Conservation (phyloP, 1,140 invertebrate species). For the Linepithema humile region DNA sequence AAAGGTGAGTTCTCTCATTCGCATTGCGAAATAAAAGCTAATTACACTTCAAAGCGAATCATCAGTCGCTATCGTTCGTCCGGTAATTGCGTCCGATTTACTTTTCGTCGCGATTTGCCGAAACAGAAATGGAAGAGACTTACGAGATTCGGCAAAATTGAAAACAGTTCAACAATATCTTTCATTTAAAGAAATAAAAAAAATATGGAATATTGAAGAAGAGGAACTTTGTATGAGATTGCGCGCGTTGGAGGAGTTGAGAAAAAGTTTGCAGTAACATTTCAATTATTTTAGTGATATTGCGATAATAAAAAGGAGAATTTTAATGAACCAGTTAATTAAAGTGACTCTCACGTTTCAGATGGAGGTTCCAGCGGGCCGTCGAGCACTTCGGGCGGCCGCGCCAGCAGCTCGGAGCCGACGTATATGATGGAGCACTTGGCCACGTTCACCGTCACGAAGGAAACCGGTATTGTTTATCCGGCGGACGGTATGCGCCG, state of each 20-base stretch:
- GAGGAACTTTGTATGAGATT: background rate
- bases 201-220: background rate
- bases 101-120: background rate
- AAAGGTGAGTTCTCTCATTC: constrained; percentile 74
- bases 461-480: constrained; percentile 94
- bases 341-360: constrained; percentile 44
- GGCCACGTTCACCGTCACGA: constrained; percentile 97
- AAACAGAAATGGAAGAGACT: background rate
- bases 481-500: constrained; percentile 98
- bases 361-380: constrained; percentile 77
- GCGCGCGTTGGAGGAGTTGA: too few relatives aligned
- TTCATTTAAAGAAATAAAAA: background rate
- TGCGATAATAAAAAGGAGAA: background rate
- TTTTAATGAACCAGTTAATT: background rate
- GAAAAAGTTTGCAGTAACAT: too few relatives aligned
- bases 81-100: constrained; percentile 13
- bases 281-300: too few relatives aligned
- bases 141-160: background rate
- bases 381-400: constrained; percentile 76
- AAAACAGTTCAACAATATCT: background rate
- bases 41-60: constrained; percentile 7
- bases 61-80: background rate
- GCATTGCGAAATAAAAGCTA: constrained; percentile 1
- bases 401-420: constrained; percentile 86
- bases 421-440: constrained; percentile 97